Base-by-base conservation (phyloP, 2,113 vertebrate species). In the Pandion haliaetus region DNA sequence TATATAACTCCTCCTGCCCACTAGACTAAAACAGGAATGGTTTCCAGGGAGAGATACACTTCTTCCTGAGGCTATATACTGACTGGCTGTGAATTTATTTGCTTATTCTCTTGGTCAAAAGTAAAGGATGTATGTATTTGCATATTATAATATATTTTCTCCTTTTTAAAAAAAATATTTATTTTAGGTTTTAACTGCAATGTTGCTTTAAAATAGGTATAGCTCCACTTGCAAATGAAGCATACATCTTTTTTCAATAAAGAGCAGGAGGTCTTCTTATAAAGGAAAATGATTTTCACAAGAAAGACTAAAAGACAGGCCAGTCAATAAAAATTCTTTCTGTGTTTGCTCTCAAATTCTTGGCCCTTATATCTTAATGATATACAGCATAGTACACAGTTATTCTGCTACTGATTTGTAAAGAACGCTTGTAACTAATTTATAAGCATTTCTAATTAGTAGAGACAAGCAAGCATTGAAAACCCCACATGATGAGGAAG, bases 341-440 rank as follows among this genome's bases (percentile, higher is more conserved):
- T 70, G 8, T 90, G 21, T 72, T 87, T 95, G 28, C 23, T 87
- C 62, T 87, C 20, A 62, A 57, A 82, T 84, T 93, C 72, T 96
- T 81, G 73, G 55, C 55, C 86, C 14, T 90, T 83, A n/a, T 65
- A 70, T 82, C 74, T 86, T 93, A 92, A 88, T 92, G 42, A 58
- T 86, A 96, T n/a, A 50, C 50, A 88, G 34, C 59, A 71, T 25
- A 84, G 44, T 57, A 71, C 31, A 86, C 38, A 63, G 26, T 23
- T 91, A 65, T 95, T 84, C 55, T 93, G 61, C 94, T 66, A 92
- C 72, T 95, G 87, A 25, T 78, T 96, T 92, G 32, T 74, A 94
- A 96, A 88, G 23, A 9, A 95, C n/a, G 15, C 10, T 96, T 87
- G 90, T 92, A 93, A 93, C 94, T 96, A 94, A 94, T 97, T 97